Evolutionary conservation across 2,888 invertebrate genomes (phyloP).

Genomic region (Liodrosophila aerea): DNA sequence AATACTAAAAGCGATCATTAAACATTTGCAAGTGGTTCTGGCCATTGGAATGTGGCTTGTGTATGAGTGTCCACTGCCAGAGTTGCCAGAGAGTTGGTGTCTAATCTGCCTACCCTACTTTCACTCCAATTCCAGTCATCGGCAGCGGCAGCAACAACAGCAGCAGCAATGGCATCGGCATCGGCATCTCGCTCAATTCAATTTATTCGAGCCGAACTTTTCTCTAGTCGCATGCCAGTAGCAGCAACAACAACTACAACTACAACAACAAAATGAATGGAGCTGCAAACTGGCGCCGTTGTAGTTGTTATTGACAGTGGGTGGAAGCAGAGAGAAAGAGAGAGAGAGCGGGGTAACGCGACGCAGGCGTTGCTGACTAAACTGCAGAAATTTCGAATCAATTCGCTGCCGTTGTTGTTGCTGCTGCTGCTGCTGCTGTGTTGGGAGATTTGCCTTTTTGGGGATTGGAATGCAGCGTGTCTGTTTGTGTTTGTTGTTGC

Average conservation of each 20-base stretch:
- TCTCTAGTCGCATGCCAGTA: slow-evolving; percentile 59
- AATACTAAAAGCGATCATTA: slow-evolving; percentile 15
- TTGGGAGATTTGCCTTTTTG: slow-evolving; percentile 73
- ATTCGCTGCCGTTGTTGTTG: slow-evolving; percentile 32
- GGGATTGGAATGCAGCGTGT: slow-evolving; percentile 73
- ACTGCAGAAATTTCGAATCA: slow-evolving; percentile 68
- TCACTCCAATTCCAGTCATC: slow-evolving; percentile 78
- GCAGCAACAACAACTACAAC: slow-evolving; percentile 26
- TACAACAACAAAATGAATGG: slow-evolving; percentile 30
- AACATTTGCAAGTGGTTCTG: slow-evolving; percentile 1
- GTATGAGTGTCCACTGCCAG: slow-evolving; percentile 21
- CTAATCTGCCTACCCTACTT: slow-evolving; percentile 81
- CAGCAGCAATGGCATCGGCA: slow-evolving; percentile 48
- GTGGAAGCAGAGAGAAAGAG: slow-evolving; percentile 5
- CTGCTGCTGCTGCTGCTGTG: slow-evolving; percentile 23
- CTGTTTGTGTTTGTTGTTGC: slow-evolving; percentile 33
- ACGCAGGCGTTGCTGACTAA: slow-evolving; percentile 29
- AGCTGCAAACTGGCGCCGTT: slow-evolving; percentile 55
- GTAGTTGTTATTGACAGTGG: slow-evolving; percentile 31
- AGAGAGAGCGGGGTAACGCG: slow-evolving; percentile 1
- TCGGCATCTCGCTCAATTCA: slow-evolving; percentile 73
- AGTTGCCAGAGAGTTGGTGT: slow-evolving; percentile 39
- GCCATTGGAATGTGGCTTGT: slow-evolving; percentile 42
- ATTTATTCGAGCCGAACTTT: slow-evolving; percentile 71
- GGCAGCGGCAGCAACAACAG: slow-evolving; percentile 28